Evolutionary conservation across 2,113 vertebrate species (phyloP), one percentile per base, ranked within the genome.

Genomic region (Cercopithecus mona): DNA sequence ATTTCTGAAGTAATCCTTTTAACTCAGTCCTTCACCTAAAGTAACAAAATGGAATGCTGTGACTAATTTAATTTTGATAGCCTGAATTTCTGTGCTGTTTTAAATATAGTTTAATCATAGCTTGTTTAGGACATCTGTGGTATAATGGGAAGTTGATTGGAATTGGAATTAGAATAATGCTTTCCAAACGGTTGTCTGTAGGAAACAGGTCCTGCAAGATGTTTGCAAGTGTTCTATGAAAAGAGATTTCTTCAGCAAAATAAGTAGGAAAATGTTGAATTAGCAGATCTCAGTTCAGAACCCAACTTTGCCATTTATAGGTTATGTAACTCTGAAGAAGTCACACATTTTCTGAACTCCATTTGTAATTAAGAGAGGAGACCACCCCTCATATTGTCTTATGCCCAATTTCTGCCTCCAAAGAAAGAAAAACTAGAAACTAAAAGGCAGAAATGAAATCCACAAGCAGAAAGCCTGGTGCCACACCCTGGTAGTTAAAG

Each of bases 51-150:
- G 90, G 52, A 96, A 96, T 92, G 82, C 55, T 45, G 38, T 94
- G 50, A 84, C 87, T 96, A 96, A 98, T 90, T 97, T 86, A 96
- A 98, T 97, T 98, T 90, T 85, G 80, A 94, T 96, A 87, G 75
- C 84, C 50, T 92, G 92, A 52, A 55, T 96, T 97, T 92, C 72
- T 94, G 57, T 90, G 43, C 92, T 96, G 84, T 92, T 98, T 96
- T 98, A 97, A 96, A 95, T 96, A 78, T 23, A 90, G 94, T 59
- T 97, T 76, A 96, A 97, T 93, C 84, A 88, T 88, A 96, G 87
- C 83, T 96, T 87, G 70, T 96, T 96, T 94, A 95, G 64, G 83
- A 93, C 79, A 84, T 97, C 82, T 97, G 83, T 59, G 14, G 82
- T 76, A 2, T 80, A 97, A 94, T 90, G 96, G 87, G 90, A 93